Percentiles rank a stretch among this genome's conserved stretches.
phyloP scores from a whole-genome alignment of 2,113 vertebrate genomes.

The Hydrolagus affinis region DNA sequence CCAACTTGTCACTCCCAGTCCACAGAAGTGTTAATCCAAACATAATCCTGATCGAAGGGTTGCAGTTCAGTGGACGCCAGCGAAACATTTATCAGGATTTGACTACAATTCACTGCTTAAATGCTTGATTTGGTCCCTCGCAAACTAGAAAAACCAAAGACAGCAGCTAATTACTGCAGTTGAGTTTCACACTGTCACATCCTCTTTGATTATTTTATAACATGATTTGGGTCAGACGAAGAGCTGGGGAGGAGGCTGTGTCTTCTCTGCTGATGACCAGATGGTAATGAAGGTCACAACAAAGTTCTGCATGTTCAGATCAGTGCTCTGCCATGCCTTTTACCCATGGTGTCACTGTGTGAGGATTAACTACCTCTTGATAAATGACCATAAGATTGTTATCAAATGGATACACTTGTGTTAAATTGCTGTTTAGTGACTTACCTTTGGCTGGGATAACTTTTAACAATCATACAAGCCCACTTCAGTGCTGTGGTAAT shows the following conservation, averaged over 20 bases:
- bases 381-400: no score
- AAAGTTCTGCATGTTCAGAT: neutral
- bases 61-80: neutral
- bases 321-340: neutral
- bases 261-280: slow-evolving; percentile 13
- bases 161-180: slow-evolving; percentile 19
- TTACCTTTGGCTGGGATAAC: neutral
- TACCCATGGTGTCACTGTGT: neutral
- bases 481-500: neutral
- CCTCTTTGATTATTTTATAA: slow-evolving; percentile 24
- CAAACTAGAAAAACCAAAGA: slow-evolving; percentile 1
- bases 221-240: slow-evolving; percentile 23
- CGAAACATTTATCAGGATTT: neutral
- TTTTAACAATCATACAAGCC: neutral
- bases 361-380: neutral
- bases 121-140: neutral
- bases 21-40: neutral
- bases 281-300: slow-evolving; percentile 5
- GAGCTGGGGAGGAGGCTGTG: slow-evolving; percentile 10
- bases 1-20: neutral
- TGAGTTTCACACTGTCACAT: slow-evolving; percentile 1
- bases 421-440: neutral
- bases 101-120: neutral
- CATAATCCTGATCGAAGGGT: neutral
- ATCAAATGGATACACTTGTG: neutral